Evolutionary conservation across 1,140 invertebrate genomes (phyloP).

Genomic region (Aphaenogaster floridana): DNA sequence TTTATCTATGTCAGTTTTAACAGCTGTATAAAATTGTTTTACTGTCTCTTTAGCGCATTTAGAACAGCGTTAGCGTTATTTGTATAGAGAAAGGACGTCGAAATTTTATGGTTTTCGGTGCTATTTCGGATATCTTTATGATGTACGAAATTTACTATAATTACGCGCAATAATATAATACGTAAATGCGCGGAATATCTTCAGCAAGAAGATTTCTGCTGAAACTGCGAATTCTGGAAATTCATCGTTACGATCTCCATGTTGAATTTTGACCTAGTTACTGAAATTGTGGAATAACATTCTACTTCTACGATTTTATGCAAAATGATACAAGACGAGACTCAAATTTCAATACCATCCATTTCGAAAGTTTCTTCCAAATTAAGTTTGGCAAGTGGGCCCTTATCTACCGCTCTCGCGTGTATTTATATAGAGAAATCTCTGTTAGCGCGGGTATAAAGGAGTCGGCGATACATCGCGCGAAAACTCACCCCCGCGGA

Average conservation of each 20-base stretch:
- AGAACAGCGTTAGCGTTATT: conserved; percentile 3
- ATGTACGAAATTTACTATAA: background rate
- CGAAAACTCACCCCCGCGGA: conserved; percentile 38
- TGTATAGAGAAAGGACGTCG: background rate
- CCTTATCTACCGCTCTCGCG: conserved; percentile 44
- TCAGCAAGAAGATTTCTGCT: background rate
- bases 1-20: conserved; percentile 49
- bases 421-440: conserved; percentile 40
- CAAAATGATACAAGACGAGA: conserved; percentile 56
- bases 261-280: conserved; percentile 56
- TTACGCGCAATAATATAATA: conserved; percentile 29
- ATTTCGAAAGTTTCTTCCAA: conserved; percentile 52
- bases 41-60: conserved; percentile 36
- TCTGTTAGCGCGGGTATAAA: conserved; percentile 11
- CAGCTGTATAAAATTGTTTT: conserved; percentile 51
- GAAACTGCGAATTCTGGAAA: conserved; percentile 34
- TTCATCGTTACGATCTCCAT: conserved; percentile 16
- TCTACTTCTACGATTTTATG: conserved; percentile 49
- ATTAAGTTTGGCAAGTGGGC: conserved; percentile 48
- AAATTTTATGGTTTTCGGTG: conserved; percentile 25
- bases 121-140: conserved; percentile 11
- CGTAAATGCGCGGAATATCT: background rate
- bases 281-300: conserved; percentile 54
- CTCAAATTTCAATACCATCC: conserved; percentile 57
- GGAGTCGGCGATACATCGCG: conserved; percentile 46